Evolutionary conservation across 2,797 vertebrate species (phyloP), one percentile per base, ranked within the genome.

Genomic region (Limnodromus scolopaceus): DNA sequence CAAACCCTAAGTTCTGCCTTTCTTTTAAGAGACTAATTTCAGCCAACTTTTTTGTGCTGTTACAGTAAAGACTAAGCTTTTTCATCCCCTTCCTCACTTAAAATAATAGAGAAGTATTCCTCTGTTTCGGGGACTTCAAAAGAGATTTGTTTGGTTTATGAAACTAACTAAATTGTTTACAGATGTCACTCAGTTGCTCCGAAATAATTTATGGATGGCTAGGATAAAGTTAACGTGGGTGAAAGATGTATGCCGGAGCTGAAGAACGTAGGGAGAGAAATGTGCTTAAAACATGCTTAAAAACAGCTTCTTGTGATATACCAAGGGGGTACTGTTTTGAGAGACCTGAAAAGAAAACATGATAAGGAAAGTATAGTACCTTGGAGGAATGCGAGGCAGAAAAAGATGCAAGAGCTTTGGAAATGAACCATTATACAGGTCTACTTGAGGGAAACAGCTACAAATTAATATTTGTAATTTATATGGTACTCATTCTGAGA

Each of bases 1-100:
- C 7, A 0, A 4, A 4, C 30, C 0, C 13, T 25, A 6, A 28
- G 1, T 4, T 16, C 27, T 30, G 3, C 17, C 3, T 23, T 45
- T 9, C 20, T 15, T 41, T 7, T 9, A 13, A 4, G 5, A 8
- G 34, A 9, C 12, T 38, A 0, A 0, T 38, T 46, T 20, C 38
- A 75, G 30, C 32, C 1, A 6, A 0, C 38, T 57, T 18, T n/a
- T 12, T 4, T 12, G 15, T 10, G 72, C 39, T 28, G 0, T 22
- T 64, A 3, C 36, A 7, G 3, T 10, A 28, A 65, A n/a, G 17
- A 13, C 2, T 54, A 4, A 10, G 13, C 2, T 7, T 16, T 39
- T 14, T 8, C 16, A 9, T 9, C 1, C 14, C 20, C 13, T 49
- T 30, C 5, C 6, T 9, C 43, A 1, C 51, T 3, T 39, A 10